Conservation (phyloP, 2,113 vertebrate species). For the Pollachius pollachius region DNA sequence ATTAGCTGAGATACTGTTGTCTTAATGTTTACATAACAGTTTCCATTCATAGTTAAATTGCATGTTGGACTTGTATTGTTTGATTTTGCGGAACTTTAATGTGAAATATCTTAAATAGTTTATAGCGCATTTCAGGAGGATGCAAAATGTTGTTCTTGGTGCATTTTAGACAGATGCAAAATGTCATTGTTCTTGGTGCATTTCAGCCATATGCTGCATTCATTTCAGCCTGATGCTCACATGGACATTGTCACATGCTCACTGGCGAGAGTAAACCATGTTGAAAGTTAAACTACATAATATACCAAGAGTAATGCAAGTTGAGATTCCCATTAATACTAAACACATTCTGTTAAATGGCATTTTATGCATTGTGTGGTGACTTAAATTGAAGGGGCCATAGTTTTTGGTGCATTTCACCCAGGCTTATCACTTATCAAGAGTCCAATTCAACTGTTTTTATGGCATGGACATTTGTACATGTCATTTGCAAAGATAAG, state of each 20-base stretch:
- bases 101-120: neutral
- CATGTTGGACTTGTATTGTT: conserved; percentile 1
- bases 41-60: neutral
- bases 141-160: conserved; percentile 1
- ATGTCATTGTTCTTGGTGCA: conserved; percentile 1
- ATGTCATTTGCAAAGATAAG: no score
- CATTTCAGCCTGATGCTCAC: neutral
- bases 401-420: neutral
- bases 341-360: no score
- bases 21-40: neutral
- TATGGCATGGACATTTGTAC: no score
- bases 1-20: neutral
- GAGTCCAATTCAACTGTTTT: no score
- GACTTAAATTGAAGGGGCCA: no score
- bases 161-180: neutral
- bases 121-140: neutral
- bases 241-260: no score
- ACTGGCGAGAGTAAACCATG: no score
- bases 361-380: no score
- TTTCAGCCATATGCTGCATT: conserved; percentile 1
- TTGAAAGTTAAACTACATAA: no score
- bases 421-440: neutral
- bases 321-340: no score
- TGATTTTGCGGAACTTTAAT: neutral
- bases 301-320: no score